Evolutionary conservation across 2,113 vertebrate genomes (phyloP).

Genomic region (Microcebus griseorufus): DNA sequence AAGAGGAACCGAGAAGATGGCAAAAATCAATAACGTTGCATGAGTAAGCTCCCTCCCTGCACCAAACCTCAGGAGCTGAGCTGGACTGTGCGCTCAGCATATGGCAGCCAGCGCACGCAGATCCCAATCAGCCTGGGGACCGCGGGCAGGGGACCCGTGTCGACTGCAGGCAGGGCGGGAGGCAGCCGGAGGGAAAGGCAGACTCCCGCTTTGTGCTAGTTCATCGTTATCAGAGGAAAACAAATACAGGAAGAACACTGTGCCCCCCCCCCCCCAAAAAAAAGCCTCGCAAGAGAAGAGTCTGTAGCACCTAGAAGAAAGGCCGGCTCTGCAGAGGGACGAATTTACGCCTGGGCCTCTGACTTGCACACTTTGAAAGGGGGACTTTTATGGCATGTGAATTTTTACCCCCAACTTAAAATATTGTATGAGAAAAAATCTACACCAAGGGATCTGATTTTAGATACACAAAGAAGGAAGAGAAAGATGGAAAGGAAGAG

Average conservation of each 20-base stretch:
- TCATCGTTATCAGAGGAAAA: background rate
- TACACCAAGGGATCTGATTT: background rate
- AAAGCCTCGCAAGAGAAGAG: background rate
- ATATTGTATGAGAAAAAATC: background rate
- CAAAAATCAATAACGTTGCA: background rate
- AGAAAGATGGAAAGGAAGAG: background rate
- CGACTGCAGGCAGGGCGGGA: background rate
- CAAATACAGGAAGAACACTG: background rate
- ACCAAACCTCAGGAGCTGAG: rapidly evolving
- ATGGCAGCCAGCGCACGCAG: rapidly evolving
- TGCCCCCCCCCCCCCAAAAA: background rate
- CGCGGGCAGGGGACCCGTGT: rapidly evolving
- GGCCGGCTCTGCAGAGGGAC: too few species aligned
- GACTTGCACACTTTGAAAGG: background rate
- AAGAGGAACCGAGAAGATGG: background rate
- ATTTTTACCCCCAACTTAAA: background rate
- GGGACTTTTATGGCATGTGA: background rate
- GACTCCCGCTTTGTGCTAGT: background rate
- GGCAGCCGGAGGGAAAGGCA: background rate
- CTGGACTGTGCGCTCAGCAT: rapidly evolving
- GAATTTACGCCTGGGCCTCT: background rate
- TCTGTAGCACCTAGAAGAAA: background rate
- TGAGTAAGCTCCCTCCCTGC: background rate
- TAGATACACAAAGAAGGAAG: background rate
- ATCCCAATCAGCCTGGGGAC: rapidly evolving